Evolutionary conservation across 2,797 vertebrate genomes (phyloP), one percentile per base, ranked within the genome.

Genomic region (Triplophysa yarkandensis): DNA sequence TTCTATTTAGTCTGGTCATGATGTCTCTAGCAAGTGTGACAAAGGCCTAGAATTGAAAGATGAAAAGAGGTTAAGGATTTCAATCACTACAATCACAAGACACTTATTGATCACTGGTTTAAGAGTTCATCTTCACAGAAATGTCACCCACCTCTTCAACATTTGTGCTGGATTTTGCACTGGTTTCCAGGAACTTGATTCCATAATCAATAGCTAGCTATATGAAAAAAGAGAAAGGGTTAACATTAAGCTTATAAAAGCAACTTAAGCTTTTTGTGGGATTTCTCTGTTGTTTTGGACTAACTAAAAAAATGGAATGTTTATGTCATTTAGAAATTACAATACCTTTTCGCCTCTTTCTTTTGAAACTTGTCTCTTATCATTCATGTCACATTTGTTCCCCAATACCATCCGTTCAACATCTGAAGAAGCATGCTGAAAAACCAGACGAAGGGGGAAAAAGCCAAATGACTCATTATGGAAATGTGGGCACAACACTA

Each of bases 321-420:
- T 23, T 25, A 13, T 34, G 7, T 27, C 43, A 50, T 63, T 44
- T 23, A 28, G 19, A 70, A 39, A 23, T 46, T 25, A 9, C 30
- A 61, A 28, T 34, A 98, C 97, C 90, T 98, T 99, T 82, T 98
- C 97, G 4, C 97, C 97, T 84, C 94, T 92, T 87, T 98, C 97
- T 91, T 94, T 97, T 11, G 97, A 98, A 80, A 99, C 97, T 91
- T 99, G 97, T 90, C 97, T 94, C 88, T 93, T 96, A 80, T 98
- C 96, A 83, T 95, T 95, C 96, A 99, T 98, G 86, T 99, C 97
- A 75, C 95, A 98, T 86, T 99, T 99, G 89, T 99, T 99, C 13
- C 97, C 97, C 83, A 99, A 85, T 85, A 99, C 91, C 95, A 99
- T 98, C 84, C 96, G 94, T 88, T 99, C 97, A 57, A 99, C 97